Evolutionary conservation across 2,888 invertebrate species (phyloP), one percentile per base, ranked within the genome.

Genomic region (Leistus spinibarbis): DNA sequence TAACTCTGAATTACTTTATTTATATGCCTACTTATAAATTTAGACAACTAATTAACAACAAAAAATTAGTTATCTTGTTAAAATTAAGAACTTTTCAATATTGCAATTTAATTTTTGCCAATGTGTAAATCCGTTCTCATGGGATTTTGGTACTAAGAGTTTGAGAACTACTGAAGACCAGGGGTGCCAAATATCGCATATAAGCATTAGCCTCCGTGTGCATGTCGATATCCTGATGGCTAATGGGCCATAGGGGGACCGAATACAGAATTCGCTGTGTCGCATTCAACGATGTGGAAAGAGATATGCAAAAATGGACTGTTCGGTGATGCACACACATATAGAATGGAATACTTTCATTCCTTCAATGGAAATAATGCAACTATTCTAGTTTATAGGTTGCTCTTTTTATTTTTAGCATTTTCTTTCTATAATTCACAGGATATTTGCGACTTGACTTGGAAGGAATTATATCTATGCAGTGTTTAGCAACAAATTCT

Each of bases 121-220:
- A 7, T 5, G 13, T 40, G 10, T 40, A 40, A 40, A 7, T 40
- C 7, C 13, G 4, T 10, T 40, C 40, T 40, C 40, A 40, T 40
- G 40, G 40, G 27, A 7, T 4, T 9, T 27, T 0, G 40, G 40
- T 10, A 40, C 10, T 40, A 10, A 40, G 13, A 40, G 40, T 40
- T 40, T 40, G 40, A 7, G 40, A 40, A 40, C 7, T 13, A 10
- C 40, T 40, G 7, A 40, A 22, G 60, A 60, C 16, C 19, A 19
- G 27, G 64, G 64, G 64, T 64, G 64, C 64, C 64, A 64, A 64
- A 64, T 64, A 64, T 64, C 64, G 24, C 64, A 23, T 23, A 64
- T 24, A 22, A 23, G 64, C 64, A 64, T 64, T 64, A 64, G 64
- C 16, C 17, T 17, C 22, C 22, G 20, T 22, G 19, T 60, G 60